phyloP scores from a whole-genome alignment of 2,113 vertebrate genomes.

The Forbesichthys agassizii region DNA sequence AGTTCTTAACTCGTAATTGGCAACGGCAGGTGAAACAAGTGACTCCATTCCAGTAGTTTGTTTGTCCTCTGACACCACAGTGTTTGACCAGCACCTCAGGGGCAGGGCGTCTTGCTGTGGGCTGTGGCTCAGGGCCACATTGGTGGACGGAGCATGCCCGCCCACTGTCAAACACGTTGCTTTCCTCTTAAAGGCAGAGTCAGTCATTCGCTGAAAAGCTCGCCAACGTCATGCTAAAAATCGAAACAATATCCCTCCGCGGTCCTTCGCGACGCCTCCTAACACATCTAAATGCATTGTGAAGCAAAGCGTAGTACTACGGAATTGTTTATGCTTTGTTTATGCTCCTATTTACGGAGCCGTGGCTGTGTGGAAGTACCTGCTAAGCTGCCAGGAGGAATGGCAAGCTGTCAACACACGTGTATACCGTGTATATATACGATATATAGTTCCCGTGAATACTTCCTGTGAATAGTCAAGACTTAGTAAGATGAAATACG shows the following conservation, averaged over 20 bases:
- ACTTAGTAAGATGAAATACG: background rate
- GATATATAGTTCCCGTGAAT: background rate
- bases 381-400: no score
- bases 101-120: constrained; percentile 49
- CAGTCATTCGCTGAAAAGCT: background rate
- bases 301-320: no score
- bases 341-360: no score
- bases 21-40: constrained; percentile 46
- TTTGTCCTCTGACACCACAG: constrained; percentile 59
- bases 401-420: background rate
- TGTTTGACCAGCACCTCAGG: constrained; percentile 67
- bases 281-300: no score
- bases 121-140: constrained; percentile 50
- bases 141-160: constrained; percentile 49
- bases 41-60: constrained; percentile 57
- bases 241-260: no score
- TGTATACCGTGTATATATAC: no score
- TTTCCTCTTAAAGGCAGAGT: constrained; percentile 47
- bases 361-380: no score
- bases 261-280: no score
- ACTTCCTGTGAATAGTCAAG: background rate
- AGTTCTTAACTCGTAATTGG: constrained; percentile 52
- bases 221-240: no score
- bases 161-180: constrained; percentile 48
- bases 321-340: no score